These are phyloP conservation scores for Zaprionus ornatus DNA, from an alignment of 1,140 invertebrate species.

Conservation along the genomic window DNA sequence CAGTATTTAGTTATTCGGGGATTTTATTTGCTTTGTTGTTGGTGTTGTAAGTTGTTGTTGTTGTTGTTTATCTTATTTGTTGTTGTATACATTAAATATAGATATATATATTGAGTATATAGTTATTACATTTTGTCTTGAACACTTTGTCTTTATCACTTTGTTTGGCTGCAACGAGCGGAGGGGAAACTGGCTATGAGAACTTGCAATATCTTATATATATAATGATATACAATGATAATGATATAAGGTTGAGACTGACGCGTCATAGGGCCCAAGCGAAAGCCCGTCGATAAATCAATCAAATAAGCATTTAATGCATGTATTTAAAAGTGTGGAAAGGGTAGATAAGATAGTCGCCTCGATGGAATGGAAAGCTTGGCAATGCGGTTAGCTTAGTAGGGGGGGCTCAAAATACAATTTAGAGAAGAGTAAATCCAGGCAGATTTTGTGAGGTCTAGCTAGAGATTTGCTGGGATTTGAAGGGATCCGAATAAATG, in stretches of 20 bases:
- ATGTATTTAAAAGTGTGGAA: slow-evolving; percentile 36
- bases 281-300: slow-evolving; percentile 48
- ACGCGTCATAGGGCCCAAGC: slow-evolving; percentile 8
- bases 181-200: slow-evolving; percentile 51
- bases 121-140: slow-evolving; percentile 75
- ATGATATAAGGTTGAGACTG: slow-evolving; percentile 1
- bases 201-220: neutral
- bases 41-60: slow-evolving; percentile 26
- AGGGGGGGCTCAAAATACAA: slow-evolving; percentile 10
- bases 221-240: neutral
- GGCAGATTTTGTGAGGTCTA: neutral
- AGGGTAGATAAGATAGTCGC: slow-evolving; percentile 35
- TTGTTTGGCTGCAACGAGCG: slow-evolving; percentile 64
- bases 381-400: neutral
- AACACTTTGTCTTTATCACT: slow-evolving; percentile 81
- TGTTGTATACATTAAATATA: slow-evolving; percentile 49
- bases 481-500: neutral
- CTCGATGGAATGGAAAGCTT: slow-evolving; percentile 13
- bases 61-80: slow-evolving; percentile 18
- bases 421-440: slow-evolving; percentile 24
- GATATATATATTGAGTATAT: slow-evolving; percentile 44
- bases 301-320: slow-evolving; percentile 73
- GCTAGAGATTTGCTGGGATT: neutral
- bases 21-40: slow-evolving; percentile 17
- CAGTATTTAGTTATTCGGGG: slow-evolving; percentile 22